Percentiles rank a stretch among this genome's conserved stretches.
Evolutionary conservation across 2,113 vertebrate species (phyloP).

Genomic region (Pelmatolapia mariae): DNA sequence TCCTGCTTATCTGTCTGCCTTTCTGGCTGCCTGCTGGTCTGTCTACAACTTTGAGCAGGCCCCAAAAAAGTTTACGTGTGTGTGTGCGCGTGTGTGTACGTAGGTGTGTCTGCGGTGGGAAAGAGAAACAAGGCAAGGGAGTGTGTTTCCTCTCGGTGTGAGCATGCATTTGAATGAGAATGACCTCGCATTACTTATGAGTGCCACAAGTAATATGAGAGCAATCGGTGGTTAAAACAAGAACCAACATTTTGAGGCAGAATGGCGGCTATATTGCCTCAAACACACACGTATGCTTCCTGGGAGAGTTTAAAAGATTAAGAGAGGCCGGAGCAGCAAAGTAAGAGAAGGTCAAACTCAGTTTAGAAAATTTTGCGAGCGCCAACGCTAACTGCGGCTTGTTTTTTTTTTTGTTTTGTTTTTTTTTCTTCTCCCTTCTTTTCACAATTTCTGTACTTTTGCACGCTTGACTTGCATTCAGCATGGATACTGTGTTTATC

Average conservation of each 20-base stretch:
- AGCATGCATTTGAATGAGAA: conserved; percentile 69
- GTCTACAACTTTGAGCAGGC: not conserved
- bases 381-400: conserved; percentile 44
- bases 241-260: conserved; percentile 48
- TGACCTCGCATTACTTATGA: conserved; percentile 67
- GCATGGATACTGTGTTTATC: conserved; percentile 46
- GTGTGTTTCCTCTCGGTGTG: conserved; percentile 61
- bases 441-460: conserved; percentile 14
- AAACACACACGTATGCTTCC: conserved; percentile 5
- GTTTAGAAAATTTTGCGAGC: conserved; percentile 25
- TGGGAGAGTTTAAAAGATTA: conserved; percentile 19
- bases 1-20: conserved; percentile 17
- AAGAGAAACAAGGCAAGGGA: conserved; percentile 46
- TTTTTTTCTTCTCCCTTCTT: not conserved
- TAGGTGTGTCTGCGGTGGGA: conserved; percentile 56
- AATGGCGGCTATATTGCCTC: conserved; percentile 36
- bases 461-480: conserved; percentile 37
- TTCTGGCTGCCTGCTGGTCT: conserved; percentile 10
- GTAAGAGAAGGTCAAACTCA: conserved; percentile 28
- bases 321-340: conserved; percentile 9
- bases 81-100: not conserved
- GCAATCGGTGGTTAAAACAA: conserved; percentile 44
- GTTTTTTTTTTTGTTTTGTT: conserved; percentile 4
- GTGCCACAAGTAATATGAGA: conserved; percentile 64
- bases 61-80: not conserved